phyloP scores from a whole-genome alignment of 2,888 invertebrate species.

The Hemaris fuciformis region DNA sequence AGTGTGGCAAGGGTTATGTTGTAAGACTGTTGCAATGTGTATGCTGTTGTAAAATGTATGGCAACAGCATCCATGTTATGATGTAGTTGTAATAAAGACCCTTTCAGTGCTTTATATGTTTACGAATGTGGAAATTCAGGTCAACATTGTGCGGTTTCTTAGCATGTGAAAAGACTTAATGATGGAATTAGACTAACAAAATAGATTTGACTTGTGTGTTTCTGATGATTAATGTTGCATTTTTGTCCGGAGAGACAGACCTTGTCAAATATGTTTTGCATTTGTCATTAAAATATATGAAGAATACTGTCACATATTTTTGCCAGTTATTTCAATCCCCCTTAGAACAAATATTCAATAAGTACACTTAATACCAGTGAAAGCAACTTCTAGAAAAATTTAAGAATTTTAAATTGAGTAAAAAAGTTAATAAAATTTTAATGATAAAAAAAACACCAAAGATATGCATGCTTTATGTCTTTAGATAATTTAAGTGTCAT shows the following conservation, averaged over 20 bases:
- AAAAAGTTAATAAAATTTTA: too few species aligned
- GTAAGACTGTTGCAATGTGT: not conserved
- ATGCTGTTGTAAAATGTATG: not conserved
- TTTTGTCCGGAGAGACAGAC: conserved; percentile 6
- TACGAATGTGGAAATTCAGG: not conserved
- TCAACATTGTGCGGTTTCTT: not conserved
- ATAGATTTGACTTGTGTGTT: conserved; percentile 3
- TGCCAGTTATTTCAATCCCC: too few species aligned
- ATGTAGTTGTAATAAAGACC: not conserved
- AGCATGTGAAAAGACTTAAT: not conserved
- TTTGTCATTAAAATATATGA: not conserved
- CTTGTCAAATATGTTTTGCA: not conserved
- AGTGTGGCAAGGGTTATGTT: not conserved
- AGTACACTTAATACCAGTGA: too few species aligned
- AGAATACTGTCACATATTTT: not conserved
- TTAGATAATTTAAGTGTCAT: too few species aligned
- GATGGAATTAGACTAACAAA: not conserved
- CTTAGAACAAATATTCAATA: too few species aligned
- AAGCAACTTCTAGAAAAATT: too few species aligned
- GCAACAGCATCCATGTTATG: not conserved
- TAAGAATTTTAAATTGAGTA: too few species aligned
- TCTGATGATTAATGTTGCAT: not conserved
- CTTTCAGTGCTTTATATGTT: not conserved
- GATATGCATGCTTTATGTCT: too few species aligned
- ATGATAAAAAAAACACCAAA: too few species aligned